Evolutionary conservation across 1,140 invertebrate genomes (phyloP), one percentile per base, ranked within the genome.

Genomic region (Lanistes nyassanus): DNA sequence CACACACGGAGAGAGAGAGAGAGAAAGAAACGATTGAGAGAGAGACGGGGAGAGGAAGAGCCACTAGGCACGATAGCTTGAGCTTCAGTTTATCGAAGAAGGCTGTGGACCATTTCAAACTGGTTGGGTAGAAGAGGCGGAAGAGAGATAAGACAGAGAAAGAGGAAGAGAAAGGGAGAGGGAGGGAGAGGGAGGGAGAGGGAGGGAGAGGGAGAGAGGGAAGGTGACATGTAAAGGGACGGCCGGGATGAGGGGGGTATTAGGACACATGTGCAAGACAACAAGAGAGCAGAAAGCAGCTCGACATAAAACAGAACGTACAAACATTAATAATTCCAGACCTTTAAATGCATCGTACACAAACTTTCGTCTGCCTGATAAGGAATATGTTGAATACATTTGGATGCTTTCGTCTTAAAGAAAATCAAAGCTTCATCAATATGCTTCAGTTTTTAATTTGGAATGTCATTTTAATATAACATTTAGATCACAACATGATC

Each of bases 171-270:
- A 34, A 26, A 34, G 60, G 29, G 60, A 23, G 60, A 53, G 51
- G 23, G 58, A 62, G 58, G 31, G 58, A 26, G 58, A 62, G 65
- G 37, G 65, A 67, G 65, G 37, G 65, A 67, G 65, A 67, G 65
- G 37, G 65, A 67, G 65, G 37, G 65, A 67, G 65, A 67, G 65
- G 37, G 65, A 67, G 65, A 42, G 65, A 42, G 65, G 31, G 58
- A 62, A 29, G 31, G 58, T n/a, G 58, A 62, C 21, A 62, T 55
- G 11, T 55, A 55, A n/a, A n/a, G n/a, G n/a, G n/a, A n/a, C n/a
- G n/a, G n/a, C n/a, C n/a, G n/a, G n/a, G n/a, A n/a, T n/a, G n/a
- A n/a, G n/a, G n/a, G n/a, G n/a, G n/a, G n/a, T n/a, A n/a, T n/a
- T n/a, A n/a, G n/a, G n/a, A n/a, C n/a, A n/a, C n/a, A n/a, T n/a